phyloP scores from a whole-genome alignment of 2,888 invertebrate genomes.

The Craniophora ligustri region DNA sequence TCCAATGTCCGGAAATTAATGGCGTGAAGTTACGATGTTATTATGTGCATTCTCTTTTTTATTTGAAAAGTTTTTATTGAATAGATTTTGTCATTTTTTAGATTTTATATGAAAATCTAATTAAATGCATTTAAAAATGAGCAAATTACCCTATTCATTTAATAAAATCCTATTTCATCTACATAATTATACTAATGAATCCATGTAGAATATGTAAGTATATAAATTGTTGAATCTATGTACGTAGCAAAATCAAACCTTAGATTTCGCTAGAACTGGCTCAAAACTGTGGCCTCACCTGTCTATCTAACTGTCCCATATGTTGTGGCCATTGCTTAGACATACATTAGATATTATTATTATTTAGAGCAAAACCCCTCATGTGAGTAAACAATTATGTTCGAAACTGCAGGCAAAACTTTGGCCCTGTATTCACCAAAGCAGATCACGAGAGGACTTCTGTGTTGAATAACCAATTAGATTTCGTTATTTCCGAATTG shows the following conservation, averaged over 20 bases:
- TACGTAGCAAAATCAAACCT: slow-evolving; percentile 5
- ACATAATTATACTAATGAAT: slow-evolving; percentile 7
- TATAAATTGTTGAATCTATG: not conserved
- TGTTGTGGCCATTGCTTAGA: slow-evolving; percentile 28
- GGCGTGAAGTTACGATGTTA: too few species aligned
- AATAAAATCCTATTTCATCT: slow-evolving; percentile 7
- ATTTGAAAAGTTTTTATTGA: too few species aligned
- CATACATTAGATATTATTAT: slow-evolving; percentile 9
- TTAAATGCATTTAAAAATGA: too few species aligned
- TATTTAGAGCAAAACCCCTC: slow-evolving; percentile 1
- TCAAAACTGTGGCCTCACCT: slow-evolving; percentile 11
- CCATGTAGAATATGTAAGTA: slow-evolving; percentile 13
- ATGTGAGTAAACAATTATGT: slow-evolving; percentile 22
- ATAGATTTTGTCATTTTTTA: too few species aligned
- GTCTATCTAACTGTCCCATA: slow-evolving; percentile 22
- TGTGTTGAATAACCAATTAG: too few species aligned
- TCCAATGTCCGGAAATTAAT: too few species aligned
- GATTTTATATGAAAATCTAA: too few species aligned
- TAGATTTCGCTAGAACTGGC: not conserved
- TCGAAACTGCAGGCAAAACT: not conserved
- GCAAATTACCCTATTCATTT: too few species aligned
- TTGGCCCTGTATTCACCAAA: too few species aligned
- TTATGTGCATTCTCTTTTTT: too few species aligned
- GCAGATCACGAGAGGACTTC: too few species aligned
- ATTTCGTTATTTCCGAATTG: too few species aligned